A percentile compares a stretch with the other conserved stretches of the same genome.
phyloP scores from a whole-genome alignment of 2,888 invertebrate species.

The Marronus borbonicus region DNA sequence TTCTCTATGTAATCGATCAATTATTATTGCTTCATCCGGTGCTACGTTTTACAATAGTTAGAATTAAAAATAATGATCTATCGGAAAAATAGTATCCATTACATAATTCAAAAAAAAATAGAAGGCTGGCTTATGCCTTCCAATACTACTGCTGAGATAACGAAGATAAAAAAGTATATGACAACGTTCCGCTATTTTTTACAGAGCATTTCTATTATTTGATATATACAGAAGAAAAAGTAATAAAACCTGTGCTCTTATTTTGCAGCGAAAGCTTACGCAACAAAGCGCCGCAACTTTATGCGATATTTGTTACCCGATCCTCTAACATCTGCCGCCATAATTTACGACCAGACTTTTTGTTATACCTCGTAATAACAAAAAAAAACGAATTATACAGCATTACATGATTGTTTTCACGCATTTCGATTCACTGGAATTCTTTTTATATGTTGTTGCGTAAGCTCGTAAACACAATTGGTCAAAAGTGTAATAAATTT shows the following conservation, averaged over 20 bases:
- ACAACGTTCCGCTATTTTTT: background rate
- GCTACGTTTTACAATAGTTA: too few species aligned
- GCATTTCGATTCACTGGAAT: constrained; percentile 15
- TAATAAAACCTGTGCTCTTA: background rate
- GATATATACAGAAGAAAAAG: background rate
- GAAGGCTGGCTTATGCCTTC: background rate
- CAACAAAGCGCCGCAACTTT: constrained; percentile 7
- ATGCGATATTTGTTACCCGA: constrained; percentile 2
- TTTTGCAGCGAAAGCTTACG: constrained; percentile 2
- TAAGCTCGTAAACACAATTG: constrained; percentile 13
- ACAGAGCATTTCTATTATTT: background rate
- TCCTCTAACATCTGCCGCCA: constrained; percentile 12
- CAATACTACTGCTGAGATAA: background rate
- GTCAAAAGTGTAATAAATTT: background rate
- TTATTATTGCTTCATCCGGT: too few species aligned
- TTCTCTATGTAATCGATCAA: too few species aligned
- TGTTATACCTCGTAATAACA: constrained; percentile 2
- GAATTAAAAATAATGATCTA: background rate
- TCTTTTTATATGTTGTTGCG: background rate
- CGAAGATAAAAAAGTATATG: background rate
- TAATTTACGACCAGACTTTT: background rate
- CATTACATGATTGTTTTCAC: constrained; percentile 19
- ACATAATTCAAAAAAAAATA: background rate
- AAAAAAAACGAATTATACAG: background rate
- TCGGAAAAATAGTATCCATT: background rate